Evolutionary conservation across 2,888 invertebrate species (phyloP).

Genomic region (Melolontha melolontha): DNA sequence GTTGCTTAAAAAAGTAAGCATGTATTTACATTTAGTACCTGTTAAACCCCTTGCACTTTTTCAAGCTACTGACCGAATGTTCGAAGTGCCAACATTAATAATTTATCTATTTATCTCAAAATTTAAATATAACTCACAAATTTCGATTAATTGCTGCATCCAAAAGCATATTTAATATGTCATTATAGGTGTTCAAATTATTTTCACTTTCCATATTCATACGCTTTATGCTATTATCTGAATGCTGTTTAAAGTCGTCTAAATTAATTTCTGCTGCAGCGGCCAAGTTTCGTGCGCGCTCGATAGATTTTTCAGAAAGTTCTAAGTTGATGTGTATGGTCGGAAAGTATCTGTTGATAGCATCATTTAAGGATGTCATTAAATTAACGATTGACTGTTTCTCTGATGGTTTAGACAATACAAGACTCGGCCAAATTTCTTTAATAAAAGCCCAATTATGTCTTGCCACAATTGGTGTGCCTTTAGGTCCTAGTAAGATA

Average conservation of each 20-base stretch:
- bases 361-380: conserved; percentile 70
- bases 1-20: too few relatives aligned
- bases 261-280: conserved; percentile 60
- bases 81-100: too few relatives aligned
- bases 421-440: conserved; percentile 82
- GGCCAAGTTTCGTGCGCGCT: conserved; percentile 67
- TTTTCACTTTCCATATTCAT: conserved; percentile 64
- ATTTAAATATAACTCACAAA: conserved; percentile 60
- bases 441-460: conserved; percentile 81
- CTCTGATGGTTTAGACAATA: conserved; percentile 84
- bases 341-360: conserved; percentile 72
- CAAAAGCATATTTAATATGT: conserved; percentile 67
- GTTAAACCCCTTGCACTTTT: too few relatives aligned
- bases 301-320: conserved; percentile 68
- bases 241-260: conserved; percentile 57
- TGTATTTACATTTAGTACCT: too few relatives aligned
- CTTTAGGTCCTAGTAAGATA: conserved; percentile 77
- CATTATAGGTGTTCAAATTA: conserved; percentile 68
- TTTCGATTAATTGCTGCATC: conserved; percentile 69
- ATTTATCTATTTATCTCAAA: not conserved
- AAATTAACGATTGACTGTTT: conserved; percentile 83
- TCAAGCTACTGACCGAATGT: too few relatives aligned
- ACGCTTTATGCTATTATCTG: conserved; percentile 61
- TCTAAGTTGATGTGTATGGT: conserved; percentile 72
- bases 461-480: conserved; percentile 74